Evolutionary conservation across 1,140 invertebrate species (phyloP), one percentile per base, ranked within the genome.

Genomic region (Battus philenor): DNA sequence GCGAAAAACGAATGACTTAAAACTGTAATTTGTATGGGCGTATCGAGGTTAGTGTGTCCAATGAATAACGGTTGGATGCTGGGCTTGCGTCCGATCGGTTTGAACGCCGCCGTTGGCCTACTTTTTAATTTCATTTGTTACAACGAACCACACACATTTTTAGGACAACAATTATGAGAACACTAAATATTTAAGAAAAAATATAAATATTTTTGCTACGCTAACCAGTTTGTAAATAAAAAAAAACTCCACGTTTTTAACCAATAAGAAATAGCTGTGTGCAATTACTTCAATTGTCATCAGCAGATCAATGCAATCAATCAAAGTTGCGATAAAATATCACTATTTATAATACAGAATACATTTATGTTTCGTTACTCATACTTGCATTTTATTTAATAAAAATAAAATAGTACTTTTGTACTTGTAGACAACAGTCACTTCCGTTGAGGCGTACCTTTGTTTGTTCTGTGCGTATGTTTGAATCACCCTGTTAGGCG

Each of bases 11-110:
- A 50, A 54, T 54, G 50, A 49, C 46, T 44, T 55, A 58, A 64
- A 61, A 63, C 16, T 6, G 17, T 16, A 10, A 36, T 36, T 68
- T 64, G 62, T 50, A 69, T 50, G 56, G 53, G 39, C 62, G 59
- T 63, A 77, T 72, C 68, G 70, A 57, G 70, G 79, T 78, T 66
- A 83, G 73, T 75, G 31, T 75, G 75, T 53, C 61, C 59, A 46
- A 27, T 46, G 48, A 60, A 45, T 79, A 80, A 79, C 79, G 76
- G 79, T 76, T 52, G 55, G 59, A 69, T 59, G 39, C 63, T 67
- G 68, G 32, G 62, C 36, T 29, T 16, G 58, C 32, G 36, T 32
- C 39, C 15, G 31, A 44, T 34, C 39, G 30, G 24, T 15, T 5
- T 6, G 32, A 32, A 7, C 29, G 13, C 29, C 7, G 39, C 22